phyloP scores from a whole-genome alignment of 2,797 vertebrate genomes.

The Parauchenoglanis punctatus region DNA sequence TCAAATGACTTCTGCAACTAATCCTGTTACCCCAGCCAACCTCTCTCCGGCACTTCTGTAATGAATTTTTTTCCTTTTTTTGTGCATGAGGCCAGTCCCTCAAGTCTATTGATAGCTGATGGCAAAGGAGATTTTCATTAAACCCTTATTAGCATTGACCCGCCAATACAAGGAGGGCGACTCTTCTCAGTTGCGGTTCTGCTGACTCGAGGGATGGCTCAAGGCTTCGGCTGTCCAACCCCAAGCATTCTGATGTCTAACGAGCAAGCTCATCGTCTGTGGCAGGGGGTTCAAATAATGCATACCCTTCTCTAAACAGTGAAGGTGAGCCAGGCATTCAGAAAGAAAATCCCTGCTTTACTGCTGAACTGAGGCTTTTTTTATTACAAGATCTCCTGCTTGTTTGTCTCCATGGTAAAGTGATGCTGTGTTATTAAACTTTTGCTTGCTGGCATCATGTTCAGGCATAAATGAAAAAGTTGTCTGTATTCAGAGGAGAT shows the following conservation, averaged over 20 bases:
- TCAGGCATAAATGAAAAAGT: constrained; percentile 17
- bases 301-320: constrained; percentile 49
- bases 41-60: constrained; percentile 48
- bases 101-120: constrained; percentile 64
- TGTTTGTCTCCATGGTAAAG: constrained; percentile 18
- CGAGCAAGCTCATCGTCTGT: constrained; percentile 50
- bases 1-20: constrained; percentile 59
- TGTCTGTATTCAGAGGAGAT: background rate
- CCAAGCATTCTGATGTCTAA: constrained; percentile 53
- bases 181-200: constrained; percentile 52
- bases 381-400: constrained; percentile 20
- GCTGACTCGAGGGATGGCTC: constrained; percentile 59
- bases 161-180: constrained; percentile 54
- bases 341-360: constrained; percentile 1
- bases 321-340: constrained; percentile 51
- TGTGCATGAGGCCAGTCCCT: constrained; percentile 53
- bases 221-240: constrained; percentile 51
- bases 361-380: constrained; percentile 5
- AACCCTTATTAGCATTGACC: constrained; percentile 64
- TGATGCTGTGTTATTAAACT: constrained; percentile 19
- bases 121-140: constrained; percentile 64
- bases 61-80: constrained; percentile 56
- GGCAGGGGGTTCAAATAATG: constrained; percentile 45
- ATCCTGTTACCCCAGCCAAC: constrained; percentile 37
- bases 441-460: constrained; percentile 15